A percentile compares a stretch with the other conserved stretches of the same genome.
Evolutionary conservation across 1,140 invertebrate genomes (phyloP).

Genomic region (Drosophila rufa): DNA sequence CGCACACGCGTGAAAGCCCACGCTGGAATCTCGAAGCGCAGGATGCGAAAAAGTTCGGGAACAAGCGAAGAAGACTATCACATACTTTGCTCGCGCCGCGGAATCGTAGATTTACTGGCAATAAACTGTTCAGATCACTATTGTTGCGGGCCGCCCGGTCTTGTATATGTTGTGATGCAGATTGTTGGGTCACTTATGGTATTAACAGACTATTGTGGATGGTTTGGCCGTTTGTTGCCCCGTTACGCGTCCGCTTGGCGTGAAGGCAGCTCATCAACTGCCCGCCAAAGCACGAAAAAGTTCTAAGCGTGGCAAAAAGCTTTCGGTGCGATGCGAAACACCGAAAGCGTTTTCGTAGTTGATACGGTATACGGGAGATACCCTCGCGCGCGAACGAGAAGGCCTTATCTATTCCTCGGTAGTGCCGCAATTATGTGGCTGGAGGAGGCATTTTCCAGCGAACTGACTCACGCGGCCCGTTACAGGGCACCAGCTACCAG

Average conservation of each 20-base stretch:
- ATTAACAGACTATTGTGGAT: slow-evolving; percentile 29
- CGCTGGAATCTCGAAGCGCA: slow-evolving; percentile 18
- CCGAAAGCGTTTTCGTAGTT: slow-evolving; percentile 35
- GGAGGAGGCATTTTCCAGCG: slow-evolving; percentile 8
- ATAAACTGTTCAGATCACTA: neutral
- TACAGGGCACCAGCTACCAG: slow-evolving; percentile 10
- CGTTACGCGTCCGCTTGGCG: slow-evolving; percentile 66
- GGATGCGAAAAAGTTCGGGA: slow-evolving; percentile 6
- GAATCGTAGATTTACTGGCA: neutral
- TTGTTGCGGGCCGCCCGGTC: neutral
- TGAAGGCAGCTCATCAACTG: slow-evolving; percentile 78
- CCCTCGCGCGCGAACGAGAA: neutral
- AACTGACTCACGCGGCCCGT: slow-evolving; percentile 29
- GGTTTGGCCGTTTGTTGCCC: slow-evolving; percentile 50
- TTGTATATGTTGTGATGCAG: slow-evolving; percentile 27
- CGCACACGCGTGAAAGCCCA: slow-evolving; percentile 50
- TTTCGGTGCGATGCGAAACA: slow-evolving; percentile 25
- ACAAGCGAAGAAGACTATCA: slow-evolving; percentile 42
- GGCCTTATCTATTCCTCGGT: slow-evolving; percentile 24
- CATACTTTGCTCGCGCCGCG: slow-evolving; percentile 52
- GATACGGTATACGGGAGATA: slow-evolving; percentile 1
- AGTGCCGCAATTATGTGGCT: slow-evolving; percentile 19
- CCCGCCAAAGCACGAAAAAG: slow-evolving; percentile 67
- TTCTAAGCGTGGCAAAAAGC: slow-evolving; percentile 68
- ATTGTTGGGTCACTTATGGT: slow-evolving; percentile 11